phyloP scores from a whole-genome alignment of 1,140 invertebrate genomes.

The Trichomalopsis sarcophagae region DNA sequence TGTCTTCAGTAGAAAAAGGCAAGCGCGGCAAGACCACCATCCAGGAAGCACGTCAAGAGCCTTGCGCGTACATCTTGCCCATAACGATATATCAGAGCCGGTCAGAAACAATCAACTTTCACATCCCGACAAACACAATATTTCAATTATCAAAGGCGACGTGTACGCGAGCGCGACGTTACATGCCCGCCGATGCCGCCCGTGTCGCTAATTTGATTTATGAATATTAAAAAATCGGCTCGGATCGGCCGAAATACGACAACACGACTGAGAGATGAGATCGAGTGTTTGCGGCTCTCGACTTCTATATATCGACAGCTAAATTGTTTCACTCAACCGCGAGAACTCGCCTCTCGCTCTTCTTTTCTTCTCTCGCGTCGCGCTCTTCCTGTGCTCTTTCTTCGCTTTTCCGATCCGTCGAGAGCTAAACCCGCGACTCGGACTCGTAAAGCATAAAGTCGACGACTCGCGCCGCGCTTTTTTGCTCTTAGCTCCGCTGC shows the following conservation, averaged over 20 bases:
- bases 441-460: too few species aligned
- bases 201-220: conserved; percentile 4
- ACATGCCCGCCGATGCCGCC: neutral
- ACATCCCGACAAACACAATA: neutral
- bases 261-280: neutral
- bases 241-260: neutral
- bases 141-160: neutral
- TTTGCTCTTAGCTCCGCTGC: too few species aligned
- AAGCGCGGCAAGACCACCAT: too few species aligned
- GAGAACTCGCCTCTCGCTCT: neutral
- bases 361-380: neutral
- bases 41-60: too few species aligned
- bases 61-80: neutral
- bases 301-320: neutral
- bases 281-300: conserved; percentile 8
- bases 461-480: too few species aligned
- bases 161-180: too few species aligned
- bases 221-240: neutral
- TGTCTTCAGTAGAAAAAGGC: too few species aligned
- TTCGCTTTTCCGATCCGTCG: neutral
- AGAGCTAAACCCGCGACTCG: too few species aligned
- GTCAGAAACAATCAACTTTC: neutral
- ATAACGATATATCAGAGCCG: neutral
- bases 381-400: neutral
- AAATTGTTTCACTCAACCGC: conserved; percentile 22